Conservation (phyloP, 2,888 invertebrate genomes). For the Ferrisia virgata region DNA sequence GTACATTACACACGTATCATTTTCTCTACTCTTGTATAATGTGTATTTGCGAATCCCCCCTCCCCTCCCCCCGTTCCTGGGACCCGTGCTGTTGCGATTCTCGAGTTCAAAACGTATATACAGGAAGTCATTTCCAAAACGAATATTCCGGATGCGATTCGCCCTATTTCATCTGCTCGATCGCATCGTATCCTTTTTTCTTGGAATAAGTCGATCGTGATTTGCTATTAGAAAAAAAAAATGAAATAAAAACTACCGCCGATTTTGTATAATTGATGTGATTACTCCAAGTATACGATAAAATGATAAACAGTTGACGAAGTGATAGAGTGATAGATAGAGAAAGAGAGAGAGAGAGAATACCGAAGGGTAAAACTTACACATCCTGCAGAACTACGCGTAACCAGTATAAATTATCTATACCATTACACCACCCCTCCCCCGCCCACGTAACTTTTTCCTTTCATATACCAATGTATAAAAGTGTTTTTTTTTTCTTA, state of each 20-base stretch:
- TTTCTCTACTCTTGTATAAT: not conserved
- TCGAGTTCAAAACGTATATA: not conserved
- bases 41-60: not conserved
- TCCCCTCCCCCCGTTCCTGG: not conserved
- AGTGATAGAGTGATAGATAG: too few species aligned
- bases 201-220: not conserved
- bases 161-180: constrained; percentile 20
- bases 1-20: not conserved
- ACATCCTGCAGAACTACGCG: not conserved
- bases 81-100: not conserved
- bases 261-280: not conserved
- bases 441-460: too few species aligned
- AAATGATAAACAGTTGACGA: too few species aligned
- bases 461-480: not conserved
- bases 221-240: not conserved
- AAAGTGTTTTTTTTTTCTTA: not conserved
- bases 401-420: not conserved
- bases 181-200: not conserved
- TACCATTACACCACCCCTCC: not conserved
- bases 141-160: constrained; percentile 7
- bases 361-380: not conserved
- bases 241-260: not conserved
- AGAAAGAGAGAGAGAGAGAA: not conserved
- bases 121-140: constrained; percentile 11
- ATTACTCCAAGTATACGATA: not conserved